Conservation (phyloP, 2,113 vertebrate genomes). For the Lagopus leucura region DNA sequence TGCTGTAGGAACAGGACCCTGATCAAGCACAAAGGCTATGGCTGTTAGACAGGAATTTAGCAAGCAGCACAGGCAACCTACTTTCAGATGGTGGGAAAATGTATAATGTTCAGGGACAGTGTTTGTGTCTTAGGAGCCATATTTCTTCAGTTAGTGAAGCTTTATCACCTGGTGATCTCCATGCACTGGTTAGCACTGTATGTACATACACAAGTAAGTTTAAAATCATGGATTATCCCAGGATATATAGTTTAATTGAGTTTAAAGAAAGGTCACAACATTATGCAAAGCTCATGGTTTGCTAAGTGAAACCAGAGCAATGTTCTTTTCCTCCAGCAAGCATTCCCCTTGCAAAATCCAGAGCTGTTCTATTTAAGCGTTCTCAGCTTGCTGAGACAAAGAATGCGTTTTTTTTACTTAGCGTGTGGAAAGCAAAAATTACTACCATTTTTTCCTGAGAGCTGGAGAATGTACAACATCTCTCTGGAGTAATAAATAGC, state of each 20-base stretch:
- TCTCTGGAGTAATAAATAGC: constrained; percentile 15
- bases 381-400: not conserved
- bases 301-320: constrained; percentile 32
- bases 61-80: not conserved
- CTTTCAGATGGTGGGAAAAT: not conserved
- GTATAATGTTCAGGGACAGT: not conserved
- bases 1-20: not conserved
- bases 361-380: not conserved
- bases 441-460: not conserved
- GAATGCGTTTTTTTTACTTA: not conserved
- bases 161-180: not conserved
- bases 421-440: constrained; percentile 4
- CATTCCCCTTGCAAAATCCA: constrained; percentile 4
- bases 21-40: not conserved
- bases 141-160: not conserved
- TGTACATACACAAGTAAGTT: accelerated
- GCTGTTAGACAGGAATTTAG: not conserved
- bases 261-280: not conserved
- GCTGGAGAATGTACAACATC: not conserved
- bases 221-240: not conserved
- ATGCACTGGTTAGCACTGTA: not conserved
- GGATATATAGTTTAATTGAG: not conserved
- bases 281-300: not conserved
- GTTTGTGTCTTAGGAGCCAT: not conserved
- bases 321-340: constrained; percentile 1